Percentiles rank a stretch among this genome's conserved stretches.
These are phyloP conservation scores for Ondatra zibethicus DNA, from an alignment of 2,113 vertebrate genomes.

Conservation along the genomic window DNA sequence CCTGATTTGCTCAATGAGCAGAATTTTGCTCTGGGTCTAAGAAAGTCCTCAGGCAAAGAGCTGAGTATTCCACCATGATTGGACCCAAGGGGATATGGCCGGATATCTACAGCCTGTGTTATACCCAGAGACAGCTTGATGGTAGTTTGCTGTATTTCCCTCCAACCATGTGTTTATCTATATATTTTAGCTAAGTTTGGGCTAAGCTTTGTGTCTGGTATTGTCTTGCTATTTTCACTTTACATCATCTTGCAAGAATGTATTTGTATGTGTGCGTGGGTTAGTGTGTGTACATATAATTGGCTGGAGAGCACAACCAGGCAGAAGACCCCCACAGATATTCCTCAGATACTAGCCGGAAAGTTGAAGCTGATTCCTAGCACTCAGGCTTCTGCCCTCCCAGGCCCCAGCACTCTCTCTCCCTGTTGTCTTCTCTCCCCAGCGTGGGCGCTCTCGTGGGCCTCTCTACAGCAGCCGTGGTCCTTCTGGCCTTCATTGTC, in stretches of 20 bases:
- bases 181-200: background rate
- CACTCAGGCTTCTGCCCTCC: background rate
- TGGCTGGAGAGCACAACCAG: background rate
- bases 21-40: background rate
- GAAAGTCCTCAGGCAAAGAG: constrained; percentile 20
- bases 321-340: background rate
- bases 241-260: constrained; percentile 8
- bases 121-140: background rate
- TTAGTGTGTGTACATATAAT: background rate
- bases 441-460: constrained; percentile 95
- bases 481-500: constrained; percentile 94
- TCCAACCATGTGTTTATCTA: background rate
- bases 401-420: background rate
- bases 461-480: constrained; percentile 93
- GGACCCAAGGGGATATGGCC: background rate
- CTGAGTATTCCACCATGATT: background rate
- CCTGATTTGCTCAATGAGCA: background rate
- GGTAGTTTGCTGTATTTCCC: constrained; percentile 4
- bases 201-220: constrained; percentile 16
- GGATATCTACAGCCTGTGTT: background rate
- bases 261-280: background rate
- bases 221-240: constrained; percentile 25
- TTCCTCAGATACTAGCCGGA: background rate
- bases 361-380: background rate
- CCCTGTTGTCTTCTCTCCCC: constrained; percentile 70